phyloP scores from a whole-genome alignment of 1,140 invertebrate genomes.

The Drosophila neocordata region DNA sequence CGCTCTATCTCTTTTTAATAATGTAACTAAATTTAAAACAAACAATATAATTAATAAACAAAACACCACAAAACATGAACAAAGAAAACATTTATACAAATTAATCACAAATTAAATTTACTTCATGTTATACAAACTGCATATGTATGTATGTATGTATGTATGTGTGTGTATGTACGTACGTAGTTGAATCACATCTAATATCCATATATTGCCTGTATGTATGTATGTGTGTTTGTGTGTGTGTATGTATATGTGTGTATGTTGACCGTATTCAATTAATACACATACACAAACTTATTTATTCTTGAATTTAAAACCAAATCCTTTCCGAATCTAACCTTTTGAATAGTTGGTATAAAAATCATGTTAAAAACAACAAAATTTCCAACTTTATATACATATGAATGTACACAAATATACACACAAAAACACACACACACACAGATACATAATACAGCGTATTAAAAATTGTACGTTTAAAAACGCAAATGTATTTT shows the following conservation, averaged over 20 bases:
- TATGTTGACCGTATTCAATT: not conserved
- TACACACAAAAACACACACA: not conserved
- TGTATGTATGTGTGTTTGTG: conserved; percentile 38
- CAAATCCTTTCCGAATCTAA: not conserved
- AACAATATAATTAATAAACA: not conserved
- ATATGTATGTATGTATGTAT: conserved; percentile 29
- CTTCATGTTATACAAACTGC: conserved; percentile 3
- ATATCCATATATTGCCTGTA: conserved; percentile 43
- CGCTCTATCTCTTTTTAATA: conserved; percentile 4
- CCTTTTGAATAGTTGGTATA: conserved; percentile 1
- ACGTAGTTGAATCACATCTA: conserved; percentile 24
- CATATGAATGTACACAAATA: not conserved
- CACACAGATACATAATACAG: not conserved
- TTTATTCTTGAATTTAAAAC: not conserved
- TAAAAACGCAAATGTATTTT: not conserved
- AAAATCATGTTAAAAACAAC: conserved; percentile 1
- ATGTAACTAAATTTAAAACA: not conserved
- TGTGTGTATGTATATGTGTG: conserved; percentile 31
- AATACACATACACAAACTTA: not conserved
- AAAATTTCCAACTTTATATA: not conserved
- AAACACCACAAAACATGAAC: not conserved
- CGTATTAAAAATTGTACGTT: not conserved
- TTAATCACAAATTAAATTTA: conserved; percentile 8
- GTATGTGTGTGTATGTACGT: conserved; percentile 31
- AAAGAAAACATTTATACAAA: not conserved